Conservation (phyloP, 2,113 vertebrate species). For the Chaetodon auriga region DNA sequence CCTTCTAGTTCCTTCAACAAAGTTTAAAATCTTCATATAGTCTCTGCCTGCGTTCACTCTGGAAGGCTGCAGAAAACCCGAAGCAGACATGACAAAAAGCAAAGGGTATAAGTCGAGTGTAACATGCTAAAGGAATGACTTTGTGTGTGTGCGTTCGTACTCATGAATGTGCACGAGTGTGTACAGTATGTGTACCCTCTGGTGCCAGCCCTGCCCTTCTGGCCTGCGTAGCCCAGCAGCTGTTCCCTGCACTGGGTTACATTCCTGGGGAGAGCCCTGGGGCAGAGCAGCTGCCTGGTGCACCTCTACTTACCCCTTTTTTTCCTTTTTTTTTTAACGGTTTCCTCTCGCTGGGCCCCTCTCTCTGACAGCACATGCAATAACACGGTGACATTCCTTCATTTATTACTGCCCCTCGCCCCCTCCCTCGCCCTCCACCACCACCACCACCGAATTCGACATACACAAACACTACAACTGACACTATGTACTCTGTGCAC, state of each 20-base stretch:
- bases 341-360: conserved; percentile 66
- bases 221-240: conserved; percentile 72
- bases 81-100: conserved; percentile 9
- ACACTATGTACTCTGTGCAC: not conserved
- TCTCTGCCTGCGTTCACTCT: conserved; percentile 23
- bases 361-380: conserved; percentile 73
- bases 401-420: conserved; percentile 71
- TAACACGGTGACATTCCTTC: conserved; percentile 80
- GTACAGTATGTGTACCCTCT: conserved; percentile 60
- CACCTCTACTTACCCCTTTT: conserved; percentile 55
- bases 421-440: conserved; percentile 8
- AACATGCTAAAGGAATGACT: conserved; percentile 9
- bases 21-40: conserved; percentile 14
- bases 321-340: not conserved
- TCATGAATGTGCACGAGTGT: conserved; percentile 6
- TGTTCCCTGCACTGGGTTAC: conserved; percentile 74
- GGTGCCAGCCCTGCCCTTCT: conserved; percentile 69
- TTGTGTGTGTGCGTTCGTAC: not conserved
- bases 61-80: conserved; percentile 12
- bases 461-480: conserved; percentile 4
- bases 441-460: not conserved
- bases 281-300: conserved; percentile 80
- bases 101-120: conserved; percentile 3
- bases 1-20: conserved; percentile 30
- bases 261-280: conserved; percentile 83